These are phyloP conservation scores for Argopecten irradians DNA, from an alignment of 1,140 invertebrate species.

Conservation along the genomic window DNA sequence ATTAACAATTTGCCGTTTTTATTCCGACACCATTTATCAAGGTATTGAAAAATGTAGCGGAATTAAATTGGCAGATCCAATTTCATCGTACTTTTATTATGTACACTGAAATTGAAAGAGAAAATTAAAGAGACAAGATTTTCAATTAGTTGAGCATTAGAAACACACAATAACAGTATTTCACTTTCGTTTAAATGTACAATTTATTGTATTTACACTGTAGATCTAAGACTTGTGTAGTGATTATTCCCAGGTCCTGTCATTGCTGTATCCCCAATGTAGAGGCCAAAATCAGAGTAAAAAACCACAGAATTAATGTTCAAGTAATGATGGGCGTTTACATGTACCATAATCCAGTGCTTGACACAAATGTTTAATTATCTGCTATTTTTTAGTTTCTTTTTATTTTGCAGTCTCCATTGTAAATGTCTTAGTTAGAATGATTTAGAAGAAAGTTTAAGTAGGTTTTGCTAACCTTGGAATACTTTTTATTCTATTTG, in stretches of 20 bases:
- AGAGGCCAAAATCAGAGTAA: neutral
- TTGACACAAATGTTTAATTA: neutral
- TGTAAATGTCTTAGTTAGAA: neutral
- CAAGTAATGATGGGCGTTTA: neutral
- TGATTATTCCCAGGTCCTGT: neutral
- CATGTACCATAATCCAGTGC: neutral
- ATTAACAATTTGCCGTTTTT: conserved; percentile 16
- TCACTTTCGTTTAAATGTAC: conserved; percentile 23
- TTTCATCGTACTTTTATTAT: conserved; percentile 1
- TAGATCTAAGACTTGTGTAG: neutral
- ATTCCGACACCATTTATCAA: conserved; percentile 21
- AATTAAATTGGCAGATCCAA: conserved; percentile 18
- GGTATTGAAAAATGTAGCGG: conserved; percentile 21
- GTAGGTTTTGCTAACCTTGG: neutral
- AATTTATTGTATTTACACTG: neutral
- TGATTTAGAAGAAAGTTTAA: neutral
- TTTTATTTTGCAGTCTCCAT: neutral
- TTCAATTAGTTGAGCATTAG: neutral
- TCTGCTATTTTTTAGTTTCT: neutral
- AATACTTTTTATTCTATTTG: neutral
- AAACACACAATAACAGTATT: conserved; percentile 10
- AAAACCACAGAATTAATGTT: neutral
- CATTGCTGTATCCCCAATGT: neutral
- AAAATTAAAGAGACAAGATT: conserved; percentile 23
- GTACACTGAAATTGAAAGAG: neutral